A percentile compares a stretch with the other conserved stretches of the same genome.
Conservation (phyloP, 2,113 vertebrate species). For the Gnathonemus longibarbis region DNA sequence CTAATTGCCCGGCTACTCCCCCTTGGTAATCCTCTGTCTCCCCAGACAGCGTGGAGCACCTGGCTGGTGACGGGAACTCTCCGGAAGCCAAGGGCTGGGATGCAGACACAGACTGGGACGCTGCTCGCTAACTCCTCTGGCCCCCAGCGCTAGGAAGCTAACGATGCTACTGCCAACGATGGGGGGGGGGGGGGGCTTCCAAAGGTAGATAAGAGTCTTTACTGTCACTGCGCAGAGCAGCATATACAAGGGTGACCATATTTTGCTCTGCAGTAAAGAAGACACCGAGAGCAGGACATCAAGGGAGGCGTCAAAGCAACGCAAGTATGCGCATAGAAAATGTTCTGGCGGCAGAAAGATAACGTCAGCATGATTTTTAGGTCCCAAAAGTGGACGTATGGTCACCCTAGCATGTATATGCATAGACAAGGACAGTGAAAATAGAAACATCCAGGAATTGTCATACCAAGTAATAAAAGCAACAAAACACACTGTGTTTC, state of each 20-base stretch:
- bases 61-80: slow-evolving; percentile 34
- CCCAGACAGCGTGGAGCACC: slow-evolving; percentile 38
- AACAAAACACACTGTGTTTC: neutral
- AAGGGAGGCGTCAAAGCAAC: neutral
- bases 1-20: slow-evolving; percentile 63
- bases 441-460: neutral
- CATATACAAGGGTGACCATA: neutral
- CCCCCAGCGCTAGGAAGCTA: neutral
- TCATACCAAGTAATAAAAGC: neutral
- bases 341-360: neutral
- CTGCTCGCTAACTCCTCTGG: neutral
- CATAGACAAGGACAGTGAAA: neutral
- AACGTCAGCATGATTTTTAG: neutral
- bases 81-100: neutral
- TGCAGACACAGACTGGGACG: neutral
- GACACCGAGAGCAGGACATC: neutral
- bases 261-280: neutral
- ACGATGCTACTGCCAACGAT: neutral
- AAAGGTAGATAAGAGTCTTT: neutral
- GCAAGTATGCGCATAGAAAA: neutral
- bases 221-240: neutral
- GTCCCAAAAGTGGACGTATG: neutral
- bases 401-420: neutral
- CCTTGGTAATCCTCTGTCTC: slow-evolving; percentile 54
- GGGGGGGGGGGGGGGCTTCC: neutral